Conservation (phyloP, 1,140 invertebrate genomes). For the Nomia melanderi region DNA sequence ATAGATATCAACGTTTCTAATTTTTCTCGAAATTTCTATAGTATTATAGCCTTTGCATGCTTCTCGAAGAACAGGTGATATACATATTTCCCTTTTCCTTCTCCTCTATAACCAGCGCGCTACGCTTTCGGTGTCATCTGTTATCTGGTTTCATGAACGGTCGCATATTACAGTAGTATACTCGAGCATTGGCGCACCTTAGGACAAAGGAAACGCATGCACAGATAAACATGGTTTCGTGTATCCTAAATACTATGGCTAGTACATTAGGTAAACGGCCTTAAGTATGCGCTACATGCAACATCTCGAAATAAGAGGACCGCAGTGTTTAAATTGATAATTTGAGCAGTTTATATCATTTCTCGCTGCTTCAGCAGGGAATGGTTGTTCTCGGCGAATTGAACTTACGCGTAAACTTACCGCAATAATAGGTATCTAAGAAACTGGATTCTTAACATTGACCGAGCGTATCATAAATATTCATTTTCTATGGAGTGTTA, state of each 20-base stretch:
- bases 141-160: conserved; percentile 8
- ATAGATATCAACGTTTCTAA: too few species aligned
- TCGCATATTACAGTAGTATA: conserved; percentile 44
- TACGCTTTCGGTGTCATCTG: conserved; percentile 7
- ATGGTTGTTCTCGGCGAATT: conserved; percentile 16
- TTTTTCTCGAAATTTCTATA: too few species aligned
- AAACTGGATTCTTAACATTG: too few species aligned
- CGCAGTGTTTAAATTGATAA: conserved; percentile 54
- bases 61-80: too few species aligned
- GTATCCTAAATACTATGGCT: conserved; percentile 41
- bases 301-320: conserved; percentile 41
- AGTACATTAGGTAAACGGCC: conserved; percentile 55
- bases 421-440: background rate
- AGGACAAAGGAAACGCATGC: conserved; percentile 2
- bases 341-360: conserved; percentile 39
- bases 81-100: too few species aligned
- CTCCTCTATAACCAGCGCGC: too few species aligned
- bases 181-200: conserved; percentile 23
- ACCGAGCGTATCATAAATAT: background rate
- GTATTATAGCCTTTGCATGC: too few species aligned
- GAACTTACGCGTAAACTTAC: conserved; percentile 19
- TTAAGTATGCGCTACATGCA: conserved; percentile 47
- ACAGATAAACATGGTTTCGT: conserved; percentile 30
- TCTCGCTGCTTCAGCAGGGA: background rate
- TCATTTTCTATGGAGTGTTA: too few species aligned